Evolutionary conservation across 2,113 vertebrate genomes (phyloP).

Genomic region (Festucalex cinctus): DNA sequence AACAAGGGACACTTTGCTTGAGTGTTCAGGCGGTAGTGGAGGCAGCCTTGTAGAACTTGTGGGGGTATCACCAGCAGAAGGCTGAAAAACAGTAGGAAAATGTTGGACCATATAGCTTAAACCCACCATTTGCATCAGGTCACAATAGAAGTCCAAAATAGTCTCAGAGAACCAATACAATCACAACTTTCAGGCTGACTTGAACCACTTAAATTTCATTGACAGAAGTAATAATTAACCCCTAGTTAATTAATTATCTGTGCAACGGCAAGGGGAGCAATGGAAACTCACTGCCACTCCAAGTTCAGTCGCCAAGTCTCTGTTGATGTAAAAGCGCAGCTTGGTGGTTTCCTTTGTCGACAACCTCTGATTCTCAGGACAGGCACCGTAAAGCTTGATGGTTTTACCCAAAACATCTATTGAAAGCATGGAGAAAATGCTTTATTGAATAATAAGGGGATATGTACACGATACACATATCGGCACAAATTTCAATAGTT

Average conservation of each 20-base stretch:
- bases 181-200: too few relatives aligned
- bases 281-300: slow-evolving; percentile 49
- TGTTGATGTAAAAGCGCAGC: slow-evolving; percentile 73
- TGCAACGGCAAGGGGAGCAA: too few relatives aligned
- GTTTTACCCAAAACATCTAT: slow-evolving; percentile 40
- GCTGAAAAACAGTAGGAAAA: background rate
- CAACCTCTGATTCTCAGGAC: slow-evolving; percentile 51
- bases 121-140: background rate
- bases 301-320: slow-evolving; percentile 76
- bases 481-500: too few relatives aligned
- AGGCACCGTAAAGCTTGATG: slow-evolving; percentile 73
- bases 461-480: too few relatives aligned
- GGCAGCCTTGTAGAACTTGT: slow-evolving; percentile 60
- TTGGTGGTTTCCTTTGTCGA: slow-evolving; percentile 6
- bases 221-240: too few relatives aligned
- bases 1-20: slow-evolving; percentile 65
- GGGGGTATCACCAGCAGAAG: background rate
- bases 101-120: too few relatives aligned
- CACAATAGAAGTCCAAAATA: background rate
- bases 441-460: too few relatives aligned
- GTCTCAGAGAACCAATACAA: too few relatives aligned
- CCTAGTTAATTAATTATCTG: too few relatives aligned
- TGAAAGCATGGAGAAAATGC: background rate
- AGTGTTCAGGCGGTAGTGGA: slow-evolving; percentile 55
- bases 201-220: too few relatives aligned